Base-by-base conservation (phyloP, 2,888 invertebrate genomes). In the Stenodema calcarata region DNA sequence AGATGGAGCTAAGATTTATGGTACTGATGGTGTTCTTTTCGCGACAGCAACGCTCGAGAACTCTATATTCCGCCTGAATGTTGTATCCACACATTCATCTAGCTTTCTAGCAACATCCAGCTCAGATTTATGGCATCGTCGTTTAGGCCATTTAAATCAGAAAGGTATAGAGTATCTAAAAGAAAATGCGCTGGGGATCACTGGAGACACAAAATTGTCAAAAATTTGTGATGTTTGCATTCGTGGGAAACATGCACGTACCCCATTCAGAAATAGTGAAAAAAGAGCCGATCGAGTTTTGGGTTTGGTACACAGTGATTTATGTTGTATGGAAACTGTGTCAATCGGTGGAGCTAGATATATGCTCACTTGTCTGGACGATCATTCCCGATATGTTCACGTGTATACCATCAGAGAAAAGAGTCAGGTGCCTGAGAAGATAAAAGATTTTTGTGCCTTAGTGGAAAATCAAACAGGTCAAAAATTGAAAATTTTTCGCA, bases 401-500 rank as follows among this genome's bases (percentile, higher is more conserved):
- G 89, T 90, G 16, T 90, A 88, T 69, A 89, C 90, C 80, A 30
- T 90, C 18, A 89, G 89, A 87, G 87, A 89, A 50, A 86, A 89
- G 89, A 81, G 47, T 85, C 47, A 88, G 88, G 47, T 86, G 2
- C 41, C 27, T 35, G 73, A 86, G 35, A 28, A 86, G 14, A 18
- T 86, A 0, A 70, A 80, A 73, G 70, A 75, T 88, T 90, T 3
- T 86, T 30, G 83, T 23, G 84, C 89, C 81, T 89, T 90, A 86
- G 89, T 89, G 0, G 89, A 89, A 81, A 50, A 86, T 12, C 88
- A 88, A 75, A 88, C 90, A 86, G 89, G 89, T 90, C 87, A 86
- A 87, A 35, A 35, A 35, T 7, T 35, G 7, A 35, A 12, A 88
- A 90, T 54, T 54, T 54, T 54, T 54, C 11, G 54, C 2, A 54